Percentiles rank a stretch among this genome's conserved stretches.
phyloP scores from a whole-genome alignment of 1,140 invertebrate genomes.

The Ephestia elutella region DNA sequence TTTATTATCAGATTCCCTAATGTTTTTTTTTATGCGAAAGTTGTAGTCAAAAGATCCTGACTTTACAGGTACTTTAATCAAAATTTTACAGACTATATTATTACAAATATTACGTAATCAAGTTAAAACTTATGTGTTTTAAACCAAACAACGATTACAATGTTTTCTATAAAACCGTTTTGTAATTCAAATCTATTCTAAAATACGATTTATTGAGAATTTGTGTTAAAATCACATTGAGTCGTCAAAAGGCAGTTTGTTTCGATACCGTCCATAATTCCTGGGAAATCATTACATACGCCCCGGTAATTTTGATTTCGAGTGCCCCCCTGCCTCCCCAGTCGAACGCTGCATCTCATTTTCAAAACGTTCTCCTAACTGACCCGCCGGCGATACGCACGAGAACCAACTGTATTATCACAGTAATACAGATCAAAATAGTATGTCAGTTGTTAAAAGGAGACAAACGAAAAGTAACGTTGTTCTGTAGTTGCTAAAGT shows the following conservation, averaged over 20 bases:
- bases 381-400: constrained; percentile 34
- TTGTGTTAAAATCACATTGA: background rate
- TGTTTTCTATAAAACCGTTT: no score
- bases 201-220: background rate
- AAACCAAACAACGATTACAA: no score
- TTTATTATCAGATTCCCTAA: no score
- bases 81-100: background rate
- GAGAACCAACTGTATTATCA: constrained; percentile 40
- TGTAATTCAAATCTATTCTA: no score
- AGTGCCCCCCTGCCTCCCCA: constrained; percentile 39
- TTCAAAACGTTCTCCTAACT: constrained; percentile 58
- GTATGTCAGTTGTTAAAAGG: background rate
- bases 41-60: no score
- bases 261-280: constrained; percentile 66
- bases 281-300: constrained; percentile 73
- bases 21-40: no score
- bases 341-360: constrained; percentile 69
- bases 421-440: background rate
- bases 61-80: no score
- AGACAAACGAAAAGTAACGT: constrained; percentile 52
- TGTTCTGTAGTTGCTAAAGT: constrained; percentile 53
- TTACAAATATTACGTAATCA: no score
- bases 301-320: constrained; percentile 71
- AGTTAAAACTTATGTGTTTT: no score
- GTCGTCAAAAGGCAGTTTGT: constrained; percentile 56